Conservation (phyloP, 1,140 invertebrate genomes). For the Coelopa frigida region DNA sequence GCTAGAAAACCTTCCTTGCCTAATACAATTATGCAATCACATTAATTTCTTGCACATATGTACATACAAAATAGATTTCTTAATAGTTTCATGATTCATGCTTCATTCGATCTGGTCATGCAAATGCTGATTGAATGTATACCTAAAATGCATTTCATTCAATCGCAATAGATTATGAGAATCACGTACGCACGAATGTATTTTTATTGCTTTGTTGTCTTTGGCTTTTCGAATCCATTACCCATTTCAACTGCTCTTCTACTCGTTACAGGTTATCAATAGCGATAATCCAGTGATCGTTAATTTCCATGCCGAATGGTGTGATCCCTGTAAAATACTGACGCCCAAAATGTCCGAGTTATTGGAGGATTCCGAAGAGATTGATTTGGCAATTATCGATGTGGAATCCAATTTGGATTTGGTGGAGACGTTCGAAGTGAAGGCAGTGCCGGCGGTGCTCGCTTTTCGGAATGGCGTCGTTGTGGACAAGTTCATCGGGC, state of each 20-base stretch:
- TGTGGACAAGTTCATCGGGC: conserved; percentile 86
- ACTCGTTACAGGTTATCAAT: conserved; percentile 62
- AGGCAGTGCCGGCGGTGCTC: conserved; percentile 85
- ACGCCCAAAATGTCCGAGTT: conserved; percentile 82
- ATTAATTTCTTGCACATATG: conserved; percentile 1
- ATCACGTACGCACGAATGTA: not conserved
- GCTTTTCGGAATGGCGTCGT: conserved; percentile 82
- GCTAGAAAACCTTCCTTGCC: not conserved
- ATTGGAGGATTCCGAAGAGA: conserved; percentile 64
- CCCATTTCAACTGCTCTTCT: not conserved
- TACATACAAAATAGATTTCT: too few species aligned
- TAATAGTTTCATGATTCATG: too few species aligned
- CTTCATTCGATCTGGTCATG: not conserved
- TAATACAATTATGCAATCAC: conserved; percentile 5
- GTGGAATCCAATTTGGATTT: conserved; percentile 79
- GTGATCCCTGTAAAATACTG: conserved; percentile 91
- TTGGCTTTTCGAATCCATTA: not conserved
- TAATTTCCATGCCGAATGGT: conserved; percentile 87
- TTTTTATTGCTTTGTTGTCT: too few species aligned
- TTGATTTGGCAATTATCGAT: conserved; percentile 86
- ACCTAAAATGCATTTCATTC: too few species aligned
- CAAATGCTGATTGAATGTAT: too few species aligned
- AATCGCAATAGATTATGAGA: too few species aligned
- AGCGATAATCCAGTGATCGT: conserved; percentile 74
- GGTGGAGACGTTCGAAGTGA: conserved; percentile 75